These are phyloP conservation scores for Germaria angustata DNA, from an alignment of 2,888 invertebrate species.

Conservation along the genomic window DNA sequence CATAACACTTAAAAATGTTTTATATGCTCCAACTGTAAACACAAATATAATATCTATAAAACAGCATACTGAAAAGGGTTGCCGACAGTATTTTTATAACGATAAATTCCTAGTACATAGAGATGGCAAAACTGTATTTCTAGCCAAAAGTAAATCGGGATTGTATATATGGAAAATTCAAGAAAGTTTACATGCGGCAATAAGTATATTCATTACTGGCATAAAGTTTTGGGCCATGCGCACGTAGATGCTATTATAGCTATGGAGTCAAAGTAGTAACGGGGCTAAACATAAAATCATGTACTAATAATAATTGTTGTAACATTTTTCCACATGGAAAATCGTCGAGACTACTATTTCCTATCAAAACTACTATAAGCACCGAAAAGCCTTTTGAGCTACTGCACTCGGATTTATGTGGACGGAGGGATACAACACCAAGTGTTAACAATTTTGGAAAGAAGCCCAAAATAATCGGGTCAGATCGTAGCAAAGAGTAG, in stretches of 20 bases:
- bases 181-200: not conserved
- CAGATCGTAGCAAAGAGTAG: too few relatives aligned
- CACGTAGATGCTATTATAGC: not conserved
- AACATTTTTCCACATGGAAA: too few relatives aligned
- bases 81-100: not conserved
- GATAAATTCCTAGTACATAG: not conserved
- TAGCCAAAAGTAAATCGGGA: not conserved
- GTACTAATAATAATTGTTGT: too few relatives aligned
- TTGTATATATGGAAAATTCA: not conserved
- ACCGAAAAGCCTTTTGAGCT: too few relatives aligned
- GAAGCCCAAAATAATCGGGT: too few relatives aligned
- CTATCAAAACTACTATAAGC: too few relatives aligned
- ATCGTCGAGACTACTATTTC: too few relatives aligned
- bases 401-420: too few relatives aligned
- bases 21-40: too few relatives aligned
- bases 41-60: constrained; percentile 2
- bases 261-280: not conserved
- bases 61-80: not conserved
- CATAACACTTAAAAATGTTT: not conserved
- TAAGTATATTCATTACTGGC: not conserved
- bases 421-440: too few relatives aligned
- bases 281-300: too few relatives aligned
- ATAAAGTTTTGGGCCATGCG: not conserved
- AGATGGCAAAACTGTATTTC: not conserved
- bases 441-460: too few relatives aligned